Evolutionary conservation across 2,113 vertebrate species (phyloP), one percentile per base, ranked within the genome.

Genomic region (Catharus minimus): DNA sequence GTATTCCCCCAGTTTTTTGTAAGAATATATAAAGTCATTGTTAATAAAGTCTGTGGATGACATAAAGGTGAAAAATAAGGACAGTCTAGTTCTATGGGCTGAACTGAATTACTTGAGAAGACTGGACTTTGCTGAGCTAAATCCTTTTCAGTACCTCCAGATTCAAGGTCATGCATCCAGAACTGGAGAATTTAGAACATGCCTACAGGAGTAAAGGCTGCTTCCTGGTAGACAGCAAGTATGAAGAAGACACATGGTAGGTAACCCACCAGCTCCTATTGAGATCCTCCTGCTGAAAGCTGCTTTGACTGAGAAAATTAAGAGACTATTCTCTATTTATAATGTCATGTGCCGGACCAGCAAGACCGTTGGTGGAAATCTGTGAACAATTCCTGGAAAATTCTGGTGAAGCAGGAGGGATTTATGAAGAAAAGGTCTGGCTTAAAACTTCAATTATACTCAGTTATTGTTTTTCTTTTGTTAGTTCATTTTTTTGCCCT

Each of bases 51-150:
- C 64, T 75, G 61, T 56, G 53, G n/a, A 27, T 91, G 53, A 44
- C 57, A 84, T 27, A 89, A 78, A 78, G 53, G 69, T 89, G 61
- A 87, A 91, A 89, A 92, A 64, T 56, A 62, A 88, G 20, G 28
- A 49, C n/a, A 64, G 39, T 72, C 55, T 80, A 55, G 14, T 76
- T 69, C 19, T 81, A 55, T 0, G 3, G 36, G 26, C 39, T 71
- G 60, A 88, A 80, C 60, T n/a, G 41, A 66, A 79, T 75, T 77
- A 41, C 44, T 62, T 55, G 39, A 41, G 62, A 86, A 88, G 43
- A 8, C 39, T 74, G 30, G 44, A n/a, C 47, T 92, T 86, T 52
- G 76, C n/a, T 28, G 39, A 77, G 39, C 2, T 2, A 84, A 89
- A 84, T 66, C 56, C 50, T 80, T 61, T 73, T 62, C 13, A 47